Evolutionary conservation across 2,113 vertebrate species (phyloP).

Genomic region (Melanostigma gelatinosum): DNA sequence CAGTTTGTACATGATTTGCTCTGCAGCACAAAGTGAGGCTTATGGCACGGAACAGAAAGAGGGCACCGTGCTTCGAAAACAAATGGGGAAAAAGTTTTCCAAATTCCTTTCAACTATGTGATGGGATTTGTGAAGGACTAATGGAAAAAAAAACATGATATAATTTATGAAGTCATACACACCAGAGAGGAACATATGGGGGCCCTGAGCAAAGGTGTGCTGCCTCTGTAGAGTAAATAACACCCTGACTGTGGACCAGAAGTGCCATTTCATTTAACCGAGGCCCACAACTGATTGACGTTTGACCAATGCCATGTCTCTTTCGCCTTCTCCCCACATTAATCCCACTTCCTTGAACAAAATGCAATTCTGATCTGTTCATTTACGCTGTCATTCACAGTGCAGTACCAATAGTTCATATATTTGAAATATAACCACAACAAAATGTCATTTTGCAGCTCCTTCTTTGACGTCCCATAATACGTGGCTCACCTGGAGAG

Average conservation of each 20-base stretch:
- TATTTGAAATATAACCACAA: conserved; percentile 76
- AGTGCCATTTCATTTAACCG: conserved; percentile 66
- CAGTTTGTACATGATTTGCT: background rate
- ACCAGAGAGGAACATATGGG: conserved; percentile 30
- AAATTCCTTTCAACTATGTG: background rate
- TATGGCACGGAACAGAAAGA: background rate
- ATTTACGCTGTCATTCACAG: conserved; percentile 73
- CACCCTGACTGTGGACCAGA: conserved; percentile 32
- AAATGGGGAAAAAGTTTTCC: conserved; percentile 5
- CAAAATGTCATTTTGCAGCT: conserved; percentile 73
- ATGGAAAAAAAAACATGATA: conserved; percentile 3
- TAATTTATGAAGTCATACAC: conserved; percentile 33
- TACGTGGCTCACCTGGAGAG: conserved; percentile 71
- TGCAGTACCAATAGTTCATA: conserved; percentile 57
- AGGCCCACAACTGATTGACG: conserved; percentile 67
- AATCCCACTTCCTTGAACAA: conserved; percentile 69
- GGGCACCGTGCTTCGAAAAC: background rate
- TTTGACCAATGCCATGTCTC: conserved; percentile 74
- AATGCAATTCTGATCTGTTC: conserved; percentile 73
- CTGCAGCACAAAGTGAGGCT: background rate
- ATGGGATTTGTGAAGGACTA: conserved; percentile 6
- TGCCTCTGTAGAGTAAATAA: conserved; percentile 60
- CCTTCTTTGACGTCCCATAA: conserved; percentile 71
- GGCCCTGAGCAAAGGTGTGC: conserved; percentile 42
- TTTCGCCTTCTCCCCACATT: conserved; percentile 65